Evolutionary conservation across 2,113 vertebrate genomes (phyloP).

Genomic region (Menura novaehollandiae): DNA sequence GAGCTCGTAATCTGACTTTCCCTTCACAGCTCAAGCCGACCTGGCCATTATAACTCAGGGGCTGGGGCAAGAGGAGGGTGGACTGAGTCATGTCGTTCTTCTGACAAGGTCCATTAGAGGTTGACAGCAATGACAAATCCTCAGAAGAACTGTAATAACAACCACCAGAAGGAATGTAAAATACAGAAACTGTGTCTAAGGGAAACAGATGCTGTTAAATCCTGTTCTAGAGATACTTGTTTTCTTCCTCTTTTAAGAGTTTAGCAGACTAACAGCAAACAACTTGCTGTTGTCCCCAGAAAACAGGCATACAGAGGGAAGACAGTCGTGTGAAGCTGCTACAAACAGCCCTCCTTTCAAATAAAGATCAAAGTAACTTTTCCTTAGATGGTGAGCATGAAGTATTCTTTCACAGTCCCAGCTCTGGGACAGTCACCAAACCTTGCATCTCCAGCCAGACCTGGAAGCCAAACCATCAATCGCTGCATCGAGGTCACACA

Average conservation of each 20-base stretch:
- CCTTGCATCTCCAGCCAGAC: not conserved
- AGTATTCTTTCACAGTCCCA: not conserved
- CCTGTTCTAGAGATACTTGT: not conserved
- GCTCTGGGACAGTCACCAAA: not conserved
- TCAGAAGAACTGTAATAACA: not conserved
- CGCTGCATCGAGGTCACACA: fast-evolving
- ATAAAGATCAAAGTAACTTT: not conserved
- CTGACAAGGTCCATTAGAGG: not conserved
- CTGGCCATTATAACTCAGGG: not conserved
- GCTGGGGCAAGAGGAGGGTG: not conserved
- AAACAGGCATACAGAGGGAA: not conserved
- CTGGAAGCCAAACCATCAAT: not conserved
- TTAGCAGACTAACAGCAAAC: not conserved
- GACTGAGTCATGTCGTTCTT: not conserved
- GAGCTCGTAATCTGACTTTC: not conserved
- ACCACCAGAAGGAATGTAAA: not conserved
- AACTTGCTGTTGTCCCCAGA: not conserved
- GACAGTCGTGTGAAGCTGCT: not conserved
- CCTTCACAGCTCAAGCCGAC: not conserved
- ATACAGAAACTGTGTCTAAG: not conserved
- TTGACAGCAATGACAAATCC: not conserved
- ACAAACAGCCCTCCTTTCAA: not conserved
- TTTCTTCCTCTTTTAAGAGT: not conserved
- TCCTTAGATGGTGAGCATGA: not conserved
- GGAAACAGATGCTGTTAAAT: not conserved